Conservation (phyloP, 2,113 vertebrate species). For the Struthidea cinerea region DNA sequence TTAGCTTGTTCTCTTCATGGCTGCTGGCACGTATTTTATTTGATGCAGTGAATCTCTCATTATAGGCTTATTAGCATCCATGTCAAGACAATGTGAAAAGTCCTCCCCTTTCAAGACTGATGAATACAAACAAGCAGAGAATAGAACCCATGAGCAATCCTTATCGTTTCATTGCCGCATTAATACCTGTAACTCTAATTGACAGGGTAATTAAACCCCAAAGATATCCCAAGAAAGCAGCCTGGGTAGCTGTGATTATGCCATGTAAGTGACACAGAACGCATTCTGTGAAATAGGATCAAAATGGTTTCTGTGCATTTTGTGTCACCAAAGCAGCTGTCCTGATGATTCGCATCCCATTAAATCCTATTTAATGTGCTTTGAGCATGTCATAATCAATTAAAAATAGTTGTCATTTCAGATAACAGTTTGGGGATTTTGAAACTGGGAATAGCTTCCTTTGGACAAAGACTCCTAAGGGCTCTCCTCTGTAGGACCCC, state of each 20-base stretch:
- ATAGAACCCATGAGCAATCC: constrained; percentile 5
- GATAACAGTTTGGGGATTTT: not conserved
- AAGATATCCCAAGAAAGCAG: constrained; percentile 15
- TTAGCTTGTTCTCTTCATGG: not conserved
- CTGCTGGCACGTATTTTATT: constrained; percentile 23
- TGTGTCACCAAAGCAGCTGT: constrained; percentile 16
- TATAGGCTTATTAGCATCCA: constrained; percentile 14
- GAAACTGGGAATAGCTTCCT: not conserved
- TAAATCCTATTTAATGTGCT: constrained; percentile 32
- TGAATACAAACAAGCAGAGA: constrained; percentile 24
- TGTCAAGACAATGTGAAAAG: constrained; percentile 39
- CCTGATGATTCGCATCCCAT: constrained; percentile 8
- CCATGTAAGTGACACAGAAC: not conserved
- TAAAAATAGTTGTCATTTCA: constrained; percentile 27
- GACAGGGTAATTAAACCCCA: constrained; percentile 48
- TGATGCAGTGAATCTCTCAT: not conserved
- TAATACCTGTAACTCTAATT: constrained; percentile 51
- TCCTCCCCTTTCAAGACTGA: not conserved
- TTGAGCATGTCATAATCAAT: constrained; percentile 10
- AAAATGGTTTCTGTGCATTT: constrained; percentile 19
- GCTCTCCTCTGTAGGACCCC: not conserved
- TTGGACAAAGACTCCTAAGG: not conserved
- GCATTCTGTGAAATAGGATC: constrained; percentile 1
- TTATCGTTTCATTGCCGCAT: constrained; percentile 1
- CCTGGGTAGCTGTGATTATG: not conserved